A percentile compares a stretch with the other conserved stretches of the same genome.
Evolutionary conservation across 2,888 invertebrate genomes (phyloP).

Genomic region (Alitta virens): DNA sequence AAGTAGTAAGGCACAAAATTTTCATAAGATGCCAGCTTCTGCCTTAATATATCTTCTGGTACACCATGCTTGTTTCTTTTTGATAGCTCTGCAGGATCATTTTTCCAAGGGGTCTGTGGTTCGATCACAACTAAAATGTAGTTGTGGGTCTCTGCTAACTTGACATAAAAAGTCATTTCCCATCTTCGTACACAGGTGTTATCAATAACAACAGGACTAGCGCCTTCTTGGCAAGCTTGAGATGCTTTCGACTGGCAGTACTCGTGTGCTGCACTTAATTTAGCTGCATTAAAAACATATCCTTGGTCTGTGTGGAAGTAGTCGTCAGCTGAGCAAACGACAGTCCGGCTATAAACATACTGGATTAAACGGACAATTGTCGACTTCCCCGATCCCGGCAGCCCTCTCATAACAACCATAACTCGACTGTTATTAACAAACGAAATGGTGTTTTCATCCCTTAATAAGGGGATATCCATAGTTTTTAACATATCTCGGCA

Average conservation of each 20-base stretch:
- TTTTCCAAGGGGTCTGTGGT: slow-evolving; percentile 53
- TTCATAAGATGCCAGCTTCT: slow-evolving; percentile 35
- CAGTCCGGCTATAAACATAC: slow-evolving; percentile 34
- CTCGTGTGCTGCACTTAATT: slow-evolving; percentile 48
- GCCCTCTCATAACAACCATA: slow-evolving; percentile 55
- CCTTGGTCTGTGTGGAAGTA: slow-evolving; percentile 43
- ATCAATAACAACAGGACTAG: slow-evolving; percentile 50
- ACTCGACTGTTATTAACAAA: slow-evolving; percentile 28
- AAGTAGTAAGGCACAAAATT: slow-evolving; percentile 44
- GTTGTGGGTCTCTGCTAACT: slow-evolving; percentile 37
- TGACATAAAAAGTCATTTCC: slow-evolving; percentile 50
- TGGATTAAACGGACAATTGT: slow-evolving; percentile 42
- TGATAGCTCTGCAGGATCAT: slow-evolving; percentile 41
- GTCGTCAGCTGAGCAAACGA: slow-evolving; percentile 54
- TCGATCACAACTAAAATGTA: slow-evolving; percentile 50
- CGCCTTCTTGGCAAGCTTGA: slow-evolving; percentile 35
- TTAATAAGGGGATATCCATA: slow-evolving; percentile 12
- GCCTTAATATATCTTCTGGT: slow-evolving; percentile 31
- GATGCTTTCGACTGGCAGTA: slow-evolving; percentile 44
- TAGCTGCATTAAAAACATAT: slow-evolving; percentile 38
- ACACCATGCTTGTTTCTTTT: slow-evolving; percentile 43
- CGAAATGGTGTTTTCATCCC: slow-evolving; percentile 3
- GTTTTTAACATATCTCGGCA: neutral
- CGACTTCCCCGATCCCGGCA: slow-evolving; percentile 57
- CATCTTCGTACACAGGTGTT: slow-evolving; percentile 54